Conservation (phyloP, 1,140 invertebrate genomes). For the Melitaea cinxia region DNA sequence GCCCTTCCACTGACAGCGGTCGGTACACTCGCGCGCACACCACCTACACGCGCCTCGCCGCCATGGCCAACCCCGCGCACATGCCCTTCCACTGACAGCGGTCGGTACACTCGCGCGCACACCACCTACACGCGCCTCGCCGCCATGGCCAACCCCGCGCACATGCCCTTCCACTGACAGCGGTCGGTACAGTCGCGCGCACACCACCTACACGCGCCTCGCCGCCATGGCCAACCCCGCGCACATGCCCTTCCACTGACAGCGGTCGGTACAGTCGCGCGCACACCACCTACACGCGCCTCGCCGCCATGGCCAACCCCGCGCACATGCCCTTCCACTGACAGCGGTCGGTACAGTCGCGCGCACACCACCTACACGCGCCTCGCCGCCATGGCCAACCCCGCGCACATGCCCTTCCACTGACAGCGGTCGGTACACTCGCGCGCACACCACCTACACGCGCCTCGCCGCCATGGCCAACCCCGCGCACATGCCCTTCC, state of each 20-base stretch:
- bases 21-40: slow-evolving; percentile 82
- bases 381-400: slow-evolving; percentile 90
- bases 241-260: slow-evolving; percentile 91
- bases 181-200: slow-evolving; percentile 73
- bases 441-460: slow-evolving; percentile 87
- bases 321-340: slow-evolving; percentile 91
- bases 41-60: slow-evolving; percentile 90
- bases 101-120: slow-evolving; percentile 74
- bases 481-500: slow-evolving; percentile 90
- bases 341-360: slow-evolving; percentile 72
- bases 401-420: slow-evolving; percentile 90
- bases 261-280: slow-evolving; percentile 71
- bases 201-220: slow-evolving; percentile 90
- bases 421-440: too few relatives aligned
- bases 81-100: slow-evolving; percentile 92
- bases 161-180: slow-evolving; percentile 92
- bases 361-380: slow-evolving; percentile 89
- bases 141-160: slow-evolving; percentile 89
- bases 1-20: too few relatives aligned
- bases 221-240: slow-evolving; percentile 90
- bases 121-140: slow-evolving; percentile 92
- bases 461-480: slow-evolving; percentile 91
- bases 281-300: slow-evolving; percentile 89
- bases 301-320: slow-evolving; percentile 90
- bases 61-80: slow-evolving; percentile 90